Conservation (phyloP, 2,797 vertebrate genomes). For the Anomalospiza imberbis region DNA sequence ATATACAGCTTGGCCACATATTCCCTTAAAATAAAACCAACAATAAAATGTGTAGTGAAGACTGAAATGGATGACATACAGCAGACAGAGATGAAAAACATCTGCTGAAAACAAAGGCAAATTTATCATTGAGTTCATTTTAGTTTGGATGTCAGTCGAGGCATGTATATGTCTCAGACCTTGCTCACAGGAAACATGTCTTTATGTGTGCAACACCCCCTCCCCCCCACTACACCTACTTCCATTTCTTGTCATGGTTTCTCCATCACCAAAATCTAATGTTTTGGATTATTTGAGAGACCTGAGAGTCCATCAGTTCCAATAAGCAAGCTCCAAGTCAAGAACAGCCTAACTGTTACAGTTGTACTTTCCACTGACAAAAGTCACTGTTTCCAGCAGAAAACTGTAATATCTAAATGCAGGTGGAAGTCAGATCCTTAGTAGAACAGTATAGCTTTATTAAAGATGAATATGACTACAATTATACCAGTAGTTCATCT, state of each 20-base stretch:
- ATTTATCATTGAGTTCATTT: background rate
- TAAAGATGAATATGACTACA: background rate
- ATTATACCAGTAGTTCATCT: background rate
- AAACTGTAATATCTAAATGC: background rate
- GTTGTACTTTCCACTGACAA: background rate
- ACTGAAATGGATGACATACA: background rate
- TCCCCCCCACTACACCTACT: rapidly evolving
- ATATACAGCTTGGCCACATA: background rate
- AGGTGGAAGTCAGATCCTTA: background rate
- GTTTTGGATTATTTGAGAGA: background rate
- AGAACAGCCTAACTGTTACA: background rate
- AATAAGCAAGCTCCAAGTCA: background rate
- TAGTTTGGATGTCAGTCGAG: background rate
- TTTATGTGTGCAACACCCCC: background rate
- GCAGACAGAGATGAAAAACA: background rate
- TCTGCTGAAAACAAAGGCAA: background rate
- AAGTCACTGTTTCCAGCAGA: background rate
- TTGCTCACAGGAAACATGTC: background rate
- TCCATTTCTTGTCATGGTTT: background rate
- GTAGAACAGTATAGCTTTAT: background rate
- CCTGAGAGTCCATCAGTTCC: background rate
- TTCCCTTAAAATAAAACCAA: background rate
- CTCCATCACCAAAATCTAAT: background rate
- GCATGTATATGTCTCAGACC: background rate
- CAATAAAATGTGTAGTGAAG: background rate